Base-by-base conservation (phyloP, 2,113 vertebrate species). In the Lamprologus callipterus region DNA sequence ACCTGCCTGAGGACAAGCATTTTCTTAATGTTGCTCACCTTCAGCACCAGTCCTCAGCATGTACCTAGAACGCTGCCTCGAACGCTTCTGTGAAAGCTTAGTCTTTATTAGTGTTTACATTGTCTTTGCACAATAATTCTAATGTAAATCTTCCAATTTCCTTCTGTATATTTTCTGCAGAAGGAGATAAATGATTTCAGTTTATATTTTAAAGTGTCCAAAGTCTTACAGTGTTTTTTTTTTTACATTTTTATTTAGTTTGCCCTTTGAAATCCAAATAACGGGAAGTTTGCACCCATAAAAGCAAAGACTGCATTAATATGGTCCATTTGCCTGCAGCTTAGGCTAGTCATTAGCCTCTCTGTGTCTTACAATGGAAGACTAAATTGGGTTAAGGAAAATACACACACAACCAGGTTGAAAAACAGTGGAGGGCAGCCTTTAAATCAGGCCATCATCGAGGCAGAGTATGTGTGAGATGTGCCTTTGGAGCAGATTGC, bases 371-470 rank as follows among this genome's bases (percentile, higher is more conserved):
- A 90, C 82, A 91, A 70, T 84, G 87, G 54, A 45, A 91, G 93
- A 91, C 86, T 94, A 91, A 95, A 95, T 87, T 95, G 83, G 93
- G 91, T 94, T 94, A 93, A 90, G 80, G 91, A 89, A 94, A 93
- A 94, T 92, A 31, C 90, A 85, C 88, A 85, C 87, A 90, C 88
- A 87, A 87, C 81, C 92, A 92, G 93, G 90, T 91, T 91, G 80
- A 84, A 91, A 94, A 91, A 93, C 88, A 92, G 88, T 45, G 75
- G 88, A 92, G 87, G 84, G 84, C 91, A 88, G 87, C 90, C 75
- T 90, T 90, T 92, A 95, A 96, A 95, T 94, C 91, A 96, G 95
- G 94, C 93, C 95, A 95, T 92, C 92, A 84, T 85, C 16, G 47
- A 82, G 70, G 89, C 87, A 57, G 90, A 84, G 58, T 57, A 63